These are phyloP conservation scores for Desmophyllum pertusum DNA, from an alignment of 92 coral and sea anemone genomes.

Conservation along the genomic window DNA sequence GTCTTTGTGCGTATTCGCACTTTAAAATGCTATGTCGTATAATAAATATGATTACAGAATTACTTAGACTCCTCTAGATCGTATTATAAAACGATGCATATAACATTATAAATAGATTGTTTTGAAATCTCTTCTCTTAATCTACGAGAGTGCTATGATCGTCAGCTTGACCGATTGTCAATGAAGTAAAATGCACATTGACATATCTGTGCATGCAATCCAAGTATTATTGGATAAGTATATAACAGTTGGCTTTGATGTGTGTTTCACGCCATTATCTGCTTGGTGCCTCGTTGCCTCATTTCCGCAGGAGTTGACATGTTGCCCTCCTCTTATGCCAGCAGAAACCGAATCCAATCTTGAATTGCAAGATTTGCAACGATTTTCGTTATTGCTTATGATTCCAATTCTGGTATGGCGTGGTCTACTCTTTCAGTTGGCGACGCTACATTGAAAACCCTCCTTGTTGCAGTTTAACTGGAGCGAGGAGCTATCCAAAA, in stretches of 20 bases:
- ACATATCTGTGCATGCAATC: not conserved
- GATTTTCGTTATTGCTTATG: constrained; percentile 10
- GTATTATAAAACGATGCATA: too few relatives aligned
- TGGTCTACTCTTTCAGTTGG: not conserved
- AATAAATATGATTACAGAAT: too few relatives aligned
- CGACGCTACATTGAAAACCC: constrained; percentile 40
- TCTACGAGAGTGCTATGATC: too few relatives aligned
- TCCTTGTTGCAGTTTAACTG: constrained; percentile 39
- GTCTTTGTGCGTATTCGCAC: too few relatives aligned
- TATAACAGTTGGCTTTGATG: constrained; percentile 29
- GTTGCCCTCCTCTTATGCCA: not conserved
- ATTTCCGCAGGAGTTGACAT: constrained; percentile 36
- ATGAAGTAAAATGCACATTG: not conserved
- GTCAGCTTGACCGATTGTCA: too few relatives aligned
- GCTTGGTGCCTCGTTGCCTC: not conserved
- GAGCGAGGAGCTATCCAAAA: constrained; percentile 31
- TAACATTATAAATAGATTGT: too few relatives aligned
- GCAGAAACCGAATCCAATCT: constrained; percentile 42
- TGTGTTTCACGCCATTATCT: constrained; percentile 20
- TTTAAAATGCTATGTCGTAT: too few relatives aligned
- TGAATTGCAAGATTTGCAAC: constrained; percentile 44
- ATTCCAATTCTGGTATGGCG: constrained; percentile 45
- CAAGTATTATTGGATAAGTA: constrained; percentile 14
- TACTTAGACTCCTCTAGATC: too few relatives aligned
- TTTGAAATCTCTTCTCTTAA: too few relatives aligned